Evolutionary conservation across 2,888 invertebrate species (phyloP).

Genomic region (Platerodrilus igneus): DNA sequence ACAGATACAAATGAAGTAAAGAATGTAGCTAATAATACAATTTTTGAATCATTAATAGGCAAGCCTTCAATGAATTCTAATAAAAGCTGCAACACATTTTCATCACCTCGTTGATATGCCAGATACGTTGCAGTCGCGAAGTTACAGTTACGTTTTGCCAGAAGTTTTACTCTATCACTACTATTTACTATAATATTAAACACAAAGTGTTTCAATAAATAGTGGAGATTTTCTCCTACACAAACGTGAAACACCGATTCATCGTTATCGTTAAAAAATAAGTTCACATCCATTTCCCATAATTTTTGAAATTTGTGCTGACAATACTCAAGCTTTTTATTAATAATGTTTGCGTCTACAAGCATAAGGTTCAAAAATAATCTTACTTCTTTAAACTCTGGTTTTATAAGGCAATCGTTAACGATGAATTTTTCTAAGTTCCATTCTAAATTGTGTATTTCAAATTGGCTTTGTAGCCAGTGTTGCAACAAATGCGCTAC

Average conservation of each 20-base stretch:
- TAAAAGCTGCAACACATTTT: conserved; percentile 3
- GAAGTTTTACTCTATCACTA: conserved; percentile 1
- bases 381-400: conserved; percentile 11
- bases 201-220: conserved; percentile 10
- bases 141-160: conserved; percentile 8
- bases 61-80: conserved; percentile 5
- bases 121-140: conserved; percentile 11
- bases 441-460: conserved; percentile 2
- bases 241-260: conserved; percentile 13
- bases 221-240: conserved; percentile 10
- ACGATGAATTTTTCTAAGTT: conserved; percentile 12
- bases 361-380: conserved; percentile 13
- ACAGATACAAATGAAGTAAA: conserved; percentile 6
- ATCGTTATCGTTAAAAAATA: conserved; percentile 2
- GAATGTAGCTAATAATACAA: conserved; percentile 10
- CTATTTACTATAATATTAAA: conserved; percentile 4
- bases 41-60: neutral
- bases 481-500: conserved; percentile 5
- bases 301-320: neutral
- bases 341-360: neutral
- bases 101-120: conserved; percentile 1
- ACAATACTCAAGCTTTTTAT: conserved; percentile 6
- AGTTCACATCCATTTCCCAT: neutral
- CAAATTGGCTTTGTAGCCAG: conserved; percentile 10
- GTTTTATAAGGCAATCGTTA: conserved; percentile 3